A percentile compares a stretch with the other conserved stretches of the same genome.
Evolutionary conservation across 1,140 invertebrate species (phyloP).

Genomic region (Papilio glaucus): DNA sequence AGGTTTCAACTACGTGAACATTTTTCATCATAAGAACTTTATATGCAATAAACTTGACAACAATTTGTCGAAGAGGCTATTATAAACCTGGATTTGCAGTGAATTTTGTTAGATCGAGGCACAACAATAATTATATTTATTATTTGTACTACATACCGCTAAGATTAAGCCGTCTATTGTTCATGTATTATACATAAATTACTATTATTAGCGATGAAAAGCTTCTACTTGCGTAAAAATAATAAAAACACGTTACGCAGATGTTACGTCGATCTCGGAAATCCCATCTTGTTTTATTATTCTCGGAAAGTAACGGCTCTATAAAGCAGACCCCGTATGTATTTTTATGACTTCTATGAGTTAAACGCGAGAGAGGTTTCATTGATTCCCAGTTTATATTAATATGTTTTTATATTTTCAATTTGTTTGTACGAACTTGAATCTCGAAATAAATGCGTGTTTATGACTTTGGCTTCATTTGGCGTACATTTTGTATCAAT

Average conservation of each 20-base stretch:
- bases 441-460: background rate
- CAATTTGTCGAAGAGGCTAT: slow-evolving; percentile 36
- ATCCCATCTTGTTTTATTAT: slow-evolving; percentile 32
- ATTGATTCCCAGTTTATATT: slow-evolving; percentile 18
- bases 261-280: slow-evolving; percentile 24
- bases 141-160: too few relatives aligned
- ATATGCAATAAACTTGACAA: slow-evolving; percentile 30
- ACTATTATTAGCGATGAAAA: background rate
- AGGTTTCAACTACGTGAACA: slow-evolving; percentile 42
- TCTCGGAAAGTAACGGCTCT: slow-evolving; percentile 33
- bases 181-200: background rate
- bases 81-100: background rate
- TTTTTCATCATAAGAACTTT: slow-evolving; percentile 48
- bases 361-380: slow-evolving; percentile 18
- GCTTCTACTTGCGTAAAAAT: background rate
- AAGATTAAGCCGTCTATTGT: too few relatives aligned
- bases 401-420: background rate
- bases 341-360: slow-evolving; percentile 31
- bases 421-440: background rate
- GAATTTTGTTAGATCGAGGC: too few relatives aligned
- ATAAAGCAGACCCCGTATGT: slow-evolving; percentile 25
- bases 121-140: too few relatives aligned
- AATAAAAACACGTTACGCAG: slow-evolving; percentile 11
- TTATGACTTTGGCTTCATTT: background rate
- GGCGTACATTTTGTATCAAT: background rate